These are phyloP conservation scores for Thelaira solivaga DNA, from an alignment of 2,888 invertebrate genomes.

Conservation along the genomic window DNA sequence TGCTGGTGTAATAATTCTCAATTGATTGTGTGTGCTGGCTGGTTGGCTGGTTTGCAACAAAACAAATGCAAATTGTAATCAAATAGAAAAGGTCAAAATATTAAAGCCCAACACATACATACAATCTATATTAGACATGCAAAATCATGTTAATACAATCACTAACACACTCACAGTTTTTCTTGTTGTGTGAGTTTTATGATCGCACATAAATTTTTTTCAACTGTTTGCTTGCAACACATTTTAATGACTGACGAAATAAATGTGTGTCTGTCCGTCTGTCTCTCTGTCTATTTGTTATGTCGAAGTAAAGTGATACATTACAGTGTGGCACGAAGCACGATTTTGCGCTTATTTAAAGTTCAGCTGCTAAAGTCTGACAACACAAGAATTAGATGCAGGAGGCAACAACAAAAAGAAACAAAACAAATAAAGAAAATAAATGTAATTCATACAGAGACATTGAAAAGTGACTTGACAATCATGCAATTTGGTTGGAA, in stretches of 20 bases:
- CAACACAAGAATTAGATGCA: slow-evolving; percentile 23
- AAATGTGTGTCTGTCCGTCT: too few relatives aligned
- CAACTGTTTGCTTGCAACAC: slow-evolving; percentile 32
- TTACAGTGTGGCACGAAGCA: slow-evolving; percentile 61
- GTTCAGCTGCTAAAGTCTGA: slow-evolving; percentile 52
- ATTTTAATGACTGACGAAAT: slow-evolving; percentile 52
- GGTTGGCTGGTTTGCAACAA: slow-evolving; percentile 3
- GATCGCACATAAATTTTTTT: not conserved
- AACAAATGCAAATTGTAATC: slow-evolving; percentile 55
- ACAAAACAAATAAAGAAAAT: not conserved
- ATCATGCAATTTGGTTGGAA: not conserved
- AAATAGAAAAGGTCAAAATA: slow-evolving; percentile 62
- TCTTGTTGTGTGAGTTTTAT: not conserved
- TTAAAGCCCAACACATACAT: slow-evolving; percentile 29
- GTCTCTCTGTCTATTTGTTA: slow-evolving; percentile 49
- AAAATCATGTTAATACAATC: slow-evolving; percentile 43
- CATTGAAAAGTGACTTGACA: slow-evolving; percentile 37
- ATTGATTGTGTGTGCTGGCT: too few relatives aligned
- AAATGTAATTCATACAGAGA: not conserved
- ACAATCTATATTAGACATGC: slow-evolving; percentile 35
- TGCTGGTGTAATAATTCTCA: slow-evolving; percentile 44
- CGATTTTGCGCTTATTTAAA: slow-evolving; percentile 63
- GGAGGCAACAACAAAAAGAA: not conserved
- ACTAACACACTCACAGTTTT: not conserved
- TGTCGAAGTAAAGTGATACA: slow-evolving; percentile 60